Base-by-base conservation (phyloP, 2,888 invertebrate species). In the Lissocephala sabroskyi region DNA sequence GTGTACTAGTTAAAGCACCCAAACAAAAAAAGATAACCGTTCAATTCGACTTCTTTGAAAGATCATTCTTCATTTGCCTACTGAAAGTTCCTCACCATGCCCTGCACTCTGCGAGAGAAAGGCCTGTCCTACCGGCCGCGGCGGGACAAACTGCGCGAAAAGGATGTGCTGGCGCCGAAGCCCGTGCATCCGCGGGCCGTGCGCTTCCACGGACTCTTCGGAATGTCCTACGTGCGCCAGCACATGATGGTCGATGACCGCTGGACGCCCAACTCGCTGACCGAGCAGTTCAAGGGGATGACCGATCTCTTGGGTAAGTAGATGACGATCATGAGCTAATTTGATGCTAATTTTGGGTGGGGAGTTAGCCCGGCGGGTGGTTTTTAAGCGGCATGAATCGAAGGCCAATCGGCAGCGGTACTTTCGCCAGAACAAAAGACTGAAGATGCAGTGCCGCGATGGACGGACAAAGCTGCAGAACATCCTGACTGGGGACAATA, bases 171-270 rank as follows among this genome's bases (percentile, higher is more conserved):
- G 46, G 74, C 79, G 1, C 79, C 81, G 0, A 80, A 66, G 39
- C 80, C 82, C 2, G 81, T 80, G 35, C 78, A 78, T 60, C 80
- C 82, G 0, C 68, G 67, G 0, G 58, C 80, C 2, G 52, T 80
- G 23, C 61, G 70, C 7, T 65, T 67, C 33, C 85, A 85, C 67
- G 82, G 82, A 2, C 65, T 85, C 10, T 83, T 85, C 19, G 84
- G 84, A 7, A 56, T 68, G 26, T 65, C 74, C 18, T 81, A 48
- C 61, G 74, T 82, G 19, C 75, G 79, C 1, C 76, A 80, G 41
- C 84, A 85, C 47, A 66, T 80, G 56, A 73, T 85, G 63, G 57
- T 79, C 10, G 83, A 83, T 44, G 60, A 79, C 1, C 70, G 74
- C 9, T 85, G 85, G 85, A 76, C 81, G 0, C 76, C 80, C 13